phyloP scores from a whole-genome alignment of 2,888 invertebrate species.

The Phasia obesa region DNA sequence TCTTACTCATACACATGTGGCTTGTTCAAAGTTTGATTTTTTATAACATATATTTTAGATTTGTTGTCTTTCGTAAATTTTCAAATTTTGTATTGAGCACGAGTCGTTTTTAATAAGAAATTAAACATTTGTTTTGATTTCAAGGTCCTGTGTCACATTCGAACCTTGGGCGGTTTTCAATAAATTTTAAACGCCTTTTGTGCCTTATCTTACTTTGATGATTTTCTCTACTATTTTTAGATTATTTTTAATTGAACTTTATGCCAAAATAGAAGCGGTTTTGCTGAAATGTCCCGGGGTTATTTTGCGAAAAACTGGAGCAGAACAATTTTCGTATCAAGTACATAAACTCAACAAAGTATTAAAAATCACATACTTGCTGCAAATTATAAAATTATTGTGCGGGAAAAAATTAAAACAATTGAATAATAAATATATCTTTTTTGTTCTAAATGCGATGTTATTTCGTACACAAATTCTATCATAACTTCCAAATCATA shows the following conservation, averaged over 20 bases:
- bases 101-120: constrained; percentile 17
- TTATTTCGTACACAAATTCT: too few relatives aligned
- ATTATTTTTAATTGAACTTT: constrained; percentile 41
- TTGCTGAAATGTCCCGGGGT: constrained; percentile 21
- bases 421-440: too few relatives aligned
- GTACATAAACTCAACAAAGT: constrained; percentile 2
- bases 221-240: constrained; percentile 11
- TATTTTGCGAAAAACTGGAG: constrained; percentile 30
- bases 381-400: constrained; percentile 5
- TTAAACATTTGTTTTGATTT: constrained; percentile 28
- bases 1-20: constrained; percentile 4
- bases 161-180: constrained; percentile 47
- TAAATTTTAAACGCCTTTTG: constrained; percentile 16
- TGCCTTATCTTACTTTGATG: constrained; percentile 4
- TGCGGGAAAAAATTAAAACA: background rate
- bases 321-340: constrained; percentile 52
- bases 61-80: background rate
- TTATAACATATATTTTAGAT: background rate
- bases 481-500: too few relatives aligned
- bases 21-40: constrained; percentile 6
- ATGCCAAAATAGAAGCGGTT: constrained; percentile 33
- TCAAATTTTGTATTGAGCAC: background rate
- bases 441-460: too few relatives aligned
- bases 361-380: background rate
- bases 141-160: constrained; percentile 41